Conservation (phyloP, 2,113 vertebrate genomes). For the Hippocampus abdominalis region DNA sequence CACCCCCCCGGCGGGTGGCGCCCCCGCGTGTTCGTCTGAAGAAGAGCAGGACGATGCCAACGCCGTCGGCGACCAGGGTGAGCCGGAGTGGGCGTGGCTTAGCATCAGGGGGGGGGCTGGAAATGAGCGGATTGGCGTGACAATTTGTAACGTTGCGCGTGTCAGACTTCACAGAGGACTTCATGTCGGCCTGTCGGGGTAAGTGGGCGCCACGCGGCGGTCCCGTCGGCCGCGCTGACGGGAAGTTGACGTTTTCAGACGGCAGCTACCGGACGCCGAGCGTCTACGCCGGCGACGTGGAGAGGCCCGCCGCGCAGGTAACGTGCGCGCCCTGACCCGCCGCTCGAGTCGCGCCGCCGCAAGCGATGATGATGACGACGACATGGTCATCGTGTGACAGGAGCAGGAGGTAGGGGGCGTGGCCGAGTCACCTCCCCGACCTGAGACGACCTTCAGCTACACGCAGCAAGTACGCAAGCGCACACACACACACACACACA, state of each 20-base stretch:
- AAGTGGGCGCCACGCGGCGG: conserved; percentile 38
- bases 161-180: conserved; percentile 80
- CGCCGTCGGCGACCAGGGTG: conserved; percentile 48
- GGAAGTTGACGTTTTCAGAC: neutral
- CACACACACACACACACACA: neutral
- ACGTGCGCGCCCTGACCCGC: neutral
- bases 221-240: neutral
- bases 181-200: conserved; percentile 79
- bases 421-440: conserved; percentile 64
- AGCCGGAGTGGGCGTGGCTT: neutral
- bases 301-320: neutral
- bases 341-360: too few species aligned
- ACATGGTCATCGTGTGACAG: conserved; percentile 47
- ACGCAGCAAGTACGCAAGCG: conserved; percentile 75
- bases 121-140: neutral
- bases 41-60: conserved; percentile 58
- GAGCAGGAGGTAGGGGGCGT: conserved; percentile 77
- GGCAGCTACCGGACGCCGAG: neutral
- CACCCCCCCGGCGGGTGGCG: conserved; percentile 27
- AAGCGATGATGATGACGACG: neutral
- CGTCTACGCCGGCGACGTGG: neutral
- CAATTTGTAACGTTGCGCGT: neutral
- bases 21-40: conserved; percentile 45
- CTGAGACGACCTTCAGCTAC: conserved; percentile 79
- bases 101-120: neutral